A percentile compares a stretch with the other conserved stretches of the same genome.
Conservation (phyloP, 2,888 invertebrate species). For the Cabera pusaria region DNA sequence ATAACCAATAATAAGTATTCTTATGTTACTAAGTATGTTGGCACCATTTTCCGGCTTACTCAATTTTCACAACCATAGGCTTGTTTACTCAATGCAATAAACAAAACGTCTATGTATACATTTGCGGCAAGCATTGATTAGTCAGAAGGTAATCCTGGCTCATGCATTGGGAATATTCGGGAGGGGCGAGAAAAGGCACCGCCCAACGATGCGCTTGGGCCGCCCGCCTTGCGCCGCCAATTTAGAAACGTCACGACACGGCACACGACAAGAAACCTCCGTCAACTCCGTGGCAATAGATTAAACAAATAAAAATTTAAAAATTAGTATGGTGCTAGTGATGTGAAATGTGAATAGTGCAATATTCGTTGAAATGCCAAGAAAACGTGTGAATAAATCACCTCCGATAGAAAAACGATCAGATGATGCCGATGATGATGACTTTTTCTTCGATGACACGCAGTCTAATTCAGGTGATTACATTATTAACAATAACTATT, state of each 20-base stretch:
- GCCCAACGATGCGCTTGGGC: conserved; percentile 57
- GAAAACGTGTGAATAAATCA: conserved; percentile 64
- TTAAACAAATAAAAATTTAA: conserved; percentile 26
- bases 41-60: too few relatives aligned
- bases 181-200: conserved; percentile 68
- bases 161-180: conserved; percentile 47
- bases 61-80: conserved; percentile 4
- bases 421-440: conserved; percentile 70
- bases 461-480: conserved; percentile 69
- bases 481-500: too few relatives aligned
- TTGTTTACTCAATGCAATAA: conserved; percentile 34
- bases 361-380: conserved; percentile 59
- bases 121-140: conserved; percentile 42
- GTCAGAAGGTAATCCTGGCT: conserved; percentile 51
- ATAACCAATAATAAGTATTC: too few relatives aligned
- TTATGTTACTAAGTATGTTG: too few relatives aligned
- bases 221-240: conserved; percentile 70
- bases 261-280: conserved; percentile 43
- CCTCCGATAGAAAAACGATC: conserved; percentile 59
- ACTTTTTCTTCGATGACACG: conserved; percentile 74
- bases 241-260: conserved; percentile 56
- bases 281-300: conserved; percentile 26
- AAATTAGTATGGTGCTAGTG: conserved; percentile 27
- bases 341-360: conserved; percentile 37
- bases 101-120: conserved; percentile 20